Base-by-base conservation (phyloP, 2,888 invertebrate genomes). In the Pycnomerus fuliginosus region DNA sequence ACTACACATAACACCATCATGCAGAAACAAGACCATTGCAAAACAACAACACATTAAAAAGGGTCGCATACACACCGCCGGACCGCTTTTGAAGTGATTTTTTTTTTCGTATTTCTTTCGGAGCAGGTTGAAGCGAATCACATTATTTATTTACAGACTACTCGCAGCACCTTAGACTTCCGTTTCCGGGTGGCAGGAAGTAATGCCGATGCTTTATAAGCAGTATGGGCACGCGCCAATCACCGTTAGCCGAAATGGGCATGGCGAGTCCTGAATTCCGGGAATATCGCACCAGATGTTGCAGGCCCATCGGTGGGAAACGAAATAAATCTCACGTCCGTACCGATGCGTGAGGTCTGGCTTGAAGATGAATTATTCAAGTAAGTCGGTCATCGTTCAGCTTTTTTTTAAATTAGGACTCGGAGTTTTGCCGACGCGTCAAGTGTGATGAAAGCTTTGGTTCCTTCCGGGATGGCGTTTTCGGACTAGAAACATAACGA, bases 281-380 rank as follows among this genome's bases (percentile, higher is more conserved):
- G 39, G 29, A 40, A 32, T 34, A 3, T 3, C 12, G 28, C 38
- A 54, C 54, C 57, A 59, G 50, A 38, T 59, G 56, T 54, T 57
- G 46, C 48, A 42, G 52, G 53, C 55, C 60, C 53, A 48, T 59
- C 62, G 63, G 60, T 65, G 65, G 61, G 58, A 58, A 61, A 57
- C 61, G 49, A 62, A 64, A 67, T 69, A 67, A 68, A 68, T 69
- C 67, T 65, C 66, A 56, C 58, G 60, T 55, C 44, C 55, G 63
- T 64, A 27, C 40, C 35, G 34, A 36, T 42, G 66, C 65, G 67
- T 68, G 68, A 65, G 68, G 69, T 68, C 65, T 54, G 60, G 41
- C 53, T 50, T 52, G 38, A 33, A 52, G 62, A 67, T 68, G 68
- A 68, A 68, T 68, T 64, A 67, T 68, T 67, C 68, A 68, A 58